Evolutionary conservation across 2,797 vertebrate genomes (phyloP).

Genomic region (Peromyscus melanophrys): DNA sequence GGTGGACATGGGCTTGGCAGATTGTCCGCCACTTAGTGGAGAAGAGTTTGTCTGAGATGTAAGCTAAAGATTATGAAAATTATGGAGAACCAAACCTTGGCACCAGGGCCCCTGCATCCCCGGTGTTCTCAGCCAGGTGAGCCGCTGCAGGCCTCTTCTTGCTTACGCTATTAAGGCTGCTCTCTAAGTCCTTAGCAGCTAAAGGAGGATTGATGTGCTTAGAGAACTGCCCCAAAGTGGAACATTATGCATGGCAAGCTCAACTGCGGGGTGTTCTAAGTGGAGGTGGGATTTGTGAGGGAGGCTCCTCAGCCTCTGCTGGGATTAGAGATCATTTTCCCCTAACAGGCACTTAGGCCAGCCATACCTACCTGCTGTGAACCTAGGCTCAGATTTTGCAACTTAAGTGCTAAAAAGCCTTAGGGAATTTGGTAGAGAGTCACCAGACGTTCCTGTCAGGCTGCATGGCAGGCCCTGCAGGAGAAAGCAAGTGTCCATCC

Average conservation of each 20-base stretch:
- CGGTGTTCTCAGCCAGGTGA: not conserved
- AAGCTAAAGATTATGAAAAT: constrained; percentile 4
- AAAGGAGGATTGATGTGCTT: not conserved
- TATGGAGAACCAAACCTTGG: not conserved
- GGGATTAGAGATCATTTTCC: not conserved
- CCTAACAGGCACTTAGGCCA: not conserved
- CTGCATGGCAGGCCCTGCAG: not conserved
- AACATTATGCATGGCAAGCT: not conserved
- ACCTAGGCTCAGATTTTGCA: not conserved
- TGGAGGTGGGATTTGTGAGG: not conserved
- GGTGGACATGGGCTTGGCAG: not conserved
- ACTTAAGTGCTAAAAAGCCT: not conserved
- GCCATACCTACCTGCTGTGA: not conserved
- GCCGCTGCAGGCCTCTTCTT: not conserved
- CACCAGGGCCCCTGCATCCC: not conserved
- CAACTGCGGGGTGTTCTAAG: not conserved
- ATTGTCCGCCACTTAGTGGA: not conserved
- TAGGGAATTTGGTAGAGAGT: not conserved
- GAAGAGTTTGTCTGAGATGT: constrained; percentile 7
- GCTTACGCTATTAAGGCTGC: not conserved
- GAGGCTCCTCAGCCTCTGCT: not conserved
- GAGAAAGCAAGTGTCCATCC: not conserved
- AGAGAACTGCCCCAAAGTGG: not conserved
- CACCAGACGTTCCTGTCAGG: not conserved
- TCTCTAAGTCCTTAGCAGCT: not conserved